Base-by-base conservation (phyloP, 2,113 vertebrate species). In the Brachionichthys hirsutus region DNA sequence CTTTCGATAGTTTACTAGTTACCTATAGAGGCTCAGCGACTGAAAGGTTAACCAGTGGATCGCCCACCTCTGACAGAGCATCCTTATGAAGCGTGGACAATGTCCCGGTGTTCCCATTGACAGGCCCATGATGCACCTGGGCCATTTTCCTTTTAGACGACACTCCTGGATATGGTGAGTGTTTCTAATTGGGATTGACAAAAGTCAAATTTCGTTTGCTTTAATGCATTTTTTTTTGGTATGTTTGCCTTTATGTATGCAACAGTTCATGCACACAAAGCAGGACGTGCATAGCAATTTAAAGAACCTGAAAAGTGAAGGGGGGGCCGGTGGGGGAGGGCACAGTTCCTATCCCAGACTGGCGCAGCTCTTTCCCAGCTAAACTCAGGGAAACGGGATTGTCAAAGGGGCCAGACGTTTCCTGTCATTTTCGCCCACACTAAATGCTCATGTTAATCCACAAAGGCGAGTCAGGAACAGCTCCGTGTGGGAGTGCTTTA, bases 101-200 rank as follows among this genome's bases (percentile, higher is more conserved):
- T 89, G 91, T 90, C 82, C 91, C 84, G 91, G 82, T 77, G 86
- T 78, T 51, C 47, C 88, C 89, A 91, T 83, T 89, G 82, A 92
- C 81, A 90, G 87, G 84, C 91, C 92, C 88, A 96, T 96, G 95
- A 98, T 95, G 93, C 94, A 95, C 53, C 93, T 99, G 85, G 94
- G 96, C 86, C 93, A 93, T 82, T 95, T 94, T 70, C 97, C 97
- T 57, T 92, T 96, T 81, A 93, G 97, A 88, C 95, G 97, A 77
- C 97, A 99, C 92, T 99, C 97, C 61, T 99, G 97, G 97, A 99
- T 99, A 90, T 98, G 97, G 97, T 99, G 90, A 98, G 97, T 89
- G 61, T 9, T 57, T 11, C 1, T 14, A 0, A 17, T 46, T 9
- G 1, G 18, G 7, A 14, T 46, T 30, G 1, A 30, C 24, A 30